These are phyloP conservation scores for Anisognathus igniventris DNA, from an alignment of 2,797 vertebrate genomes.

Conservation along the genomic window DNA sequence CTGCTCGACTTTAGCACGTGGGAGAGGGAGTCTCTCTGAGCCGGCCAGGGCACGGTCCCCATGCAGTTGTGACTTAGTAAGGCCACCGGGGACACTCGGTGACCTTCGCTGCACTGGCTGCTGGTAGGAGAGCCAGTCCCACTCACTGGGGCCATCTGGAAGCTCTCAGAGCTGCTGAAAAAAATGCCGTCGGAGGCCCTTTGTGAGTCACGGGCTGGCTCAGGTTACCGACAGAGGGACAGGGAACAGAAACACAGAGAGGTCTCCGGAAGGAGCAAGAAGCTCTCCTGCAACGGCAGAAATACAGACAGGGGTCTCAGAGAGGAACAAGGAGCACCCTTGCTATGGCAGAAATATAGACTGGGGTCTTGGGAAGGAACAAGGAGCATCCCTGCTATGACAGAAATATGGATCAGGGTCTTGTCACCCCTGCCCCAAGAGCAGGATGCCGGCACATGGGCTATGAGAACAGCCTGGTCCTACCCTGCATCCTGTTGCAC, in stretches of 20 bases:
- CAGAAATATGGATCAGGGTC: background rate
- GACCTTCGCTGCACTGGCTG: background rate
- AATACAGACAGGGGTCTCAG: background rate
- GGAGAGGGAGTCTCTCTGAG: background rate
- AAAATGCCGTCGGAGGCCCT: background rate
- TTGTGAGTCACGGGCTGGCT: background rate
- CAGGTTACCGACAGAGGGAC: background rate
- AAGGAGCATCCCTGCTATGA: no score
- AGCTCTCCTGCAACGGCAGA: background rate
- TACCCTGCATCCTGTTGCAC: fast-evolving
- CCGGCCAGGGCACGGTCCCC: fast-evolving
- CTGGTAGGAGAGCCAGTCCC: background rate
- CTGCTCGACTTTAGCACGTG: fast-evolving
- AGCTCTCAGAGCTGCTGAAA: background rate
- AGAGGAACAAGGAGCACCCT: background rate
- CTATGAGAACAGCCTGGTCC: background rate
- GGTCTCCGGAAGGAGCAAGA: background rate
- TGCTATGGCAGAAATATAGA: background rate
- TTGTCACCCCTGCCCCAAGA: fast-evolving
- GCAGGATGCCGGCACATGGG: fast-evolving
- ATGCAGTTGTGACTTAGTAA: background rate
- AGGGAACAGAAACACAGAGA: background rate
- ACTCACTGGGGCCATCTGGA: background rate
- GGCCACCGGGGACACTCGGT: fast-evolving
- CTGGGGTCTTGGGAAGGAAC: background rate